Evolutionary conservation across 2,797 vertebrate species (phyloP).

Genomic region (Eidolon dupreanum): DNA sequence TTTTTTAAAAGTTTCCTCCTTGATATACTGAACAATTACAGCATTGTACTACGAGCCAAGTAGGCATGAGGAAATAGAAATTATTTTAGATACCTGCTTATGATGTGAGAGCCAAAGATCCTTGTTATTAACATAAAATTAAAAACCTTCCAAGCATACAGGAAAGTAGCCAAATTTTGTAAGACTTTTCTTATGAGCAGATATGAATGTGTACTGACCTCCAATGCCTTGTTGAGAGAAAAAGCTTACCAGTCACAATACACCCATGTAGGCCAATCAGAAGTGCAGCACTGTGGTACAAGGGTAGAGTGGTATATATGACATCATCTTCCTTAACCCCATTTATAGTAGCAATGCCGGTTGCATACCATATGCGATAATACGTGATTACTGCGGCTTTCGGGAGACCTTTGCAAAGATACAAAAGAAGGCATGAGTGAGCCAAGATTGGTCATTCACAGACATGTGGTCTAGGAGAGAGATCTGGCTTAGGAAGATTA

Average conservation of each 20-base stretch:
- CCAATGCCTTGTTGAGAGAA: not conserved
- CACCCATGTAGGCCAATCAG: constrained; percentile 89
- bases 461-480: not conserved
- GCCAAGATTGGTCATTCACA: not conserved
- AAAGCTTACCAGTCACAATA: constrained; percentile 87
- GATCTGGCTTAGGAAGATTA: not conserved
- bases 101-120: not conserved
- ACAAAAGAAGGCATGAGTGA: constrained; percentile 4
- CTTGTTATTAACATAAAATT: not conserved
- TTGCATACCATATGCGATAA: constrained; percentile 83
- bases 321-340: constrained; percentile 84
- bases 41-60: not conserved
- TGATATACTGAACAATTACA: not conserved
- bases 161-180: not conserved
- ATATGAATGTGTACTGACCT: not conserved
- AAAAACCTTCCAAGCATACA: not conserved
- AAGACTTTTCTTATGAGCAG: not conserved
- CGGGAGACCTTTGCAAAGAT: constrained; percentile 89
- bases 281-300: constrained; percentile 93
- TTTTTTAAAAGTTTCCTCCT: not conserved
- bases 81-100: not conserved
- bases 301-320: constrained; percentile 89
- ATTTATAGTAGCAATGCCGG: constrained; percentile 75
- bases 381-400: constrained; percentile 92
- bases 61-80: not conserved